Conservation (phyloP, 2,888 invertebrate genomes). For the Drosophila ochracea region DNA sequence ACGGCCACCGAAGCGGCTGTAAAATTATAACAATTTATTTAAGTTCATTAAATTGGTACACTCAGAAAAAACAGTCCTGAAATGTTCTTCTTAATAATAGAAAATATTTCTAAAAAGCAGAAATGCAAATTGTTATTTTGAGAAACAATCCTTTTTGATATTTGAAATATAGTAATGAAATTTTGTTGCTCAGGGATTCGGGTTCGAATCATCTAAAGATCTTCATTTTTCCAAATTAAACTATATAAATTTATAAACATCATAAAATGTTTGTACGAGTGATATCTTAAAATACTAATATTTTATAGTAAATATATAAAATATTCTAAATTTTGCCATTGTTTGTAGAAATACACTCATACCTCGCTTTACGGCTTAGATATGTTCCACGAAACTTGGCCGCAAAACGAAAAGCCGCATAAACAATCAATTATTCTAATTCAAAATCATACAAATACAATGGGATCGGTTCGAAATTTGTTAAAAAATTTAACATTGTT, state of each 20-base stretch:
- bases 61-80: background rate
- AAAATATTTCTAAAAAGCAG: background rate
- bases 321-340: background rate
- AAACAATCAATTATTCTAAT: too few relatives aligned
- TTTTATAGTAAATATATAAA: background rate
- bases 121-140: background rate
- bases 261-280: background rate
- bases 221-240: background rate
- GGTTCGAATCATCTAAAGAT: background rate
- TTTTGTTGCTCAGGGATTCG: background rate
- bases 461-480: too few relatives aligned
- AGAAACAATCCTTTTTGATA: background rate
- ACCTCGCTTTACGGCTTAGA: too few relatives aligned
- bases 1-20: constrained; percentile 91
- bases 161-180: background rate
- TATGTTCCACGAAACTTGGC: too few relatives aligned
- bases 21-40: constrained; percentile 1
- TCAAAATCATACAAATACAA: too few relatives aligned
- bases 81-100: background rate
- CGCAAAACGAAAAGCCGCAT: too few relatives aligned
- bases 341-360: background rate
- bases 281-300: background rate
- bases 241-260: background rate
- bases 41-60: background rate
- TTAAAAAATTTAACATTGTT: too few relatives aligned